phyloP scores from a whole-genome alignment of 2,888 invertebrate species.

The Megastigmus dorsalis region DNA sequence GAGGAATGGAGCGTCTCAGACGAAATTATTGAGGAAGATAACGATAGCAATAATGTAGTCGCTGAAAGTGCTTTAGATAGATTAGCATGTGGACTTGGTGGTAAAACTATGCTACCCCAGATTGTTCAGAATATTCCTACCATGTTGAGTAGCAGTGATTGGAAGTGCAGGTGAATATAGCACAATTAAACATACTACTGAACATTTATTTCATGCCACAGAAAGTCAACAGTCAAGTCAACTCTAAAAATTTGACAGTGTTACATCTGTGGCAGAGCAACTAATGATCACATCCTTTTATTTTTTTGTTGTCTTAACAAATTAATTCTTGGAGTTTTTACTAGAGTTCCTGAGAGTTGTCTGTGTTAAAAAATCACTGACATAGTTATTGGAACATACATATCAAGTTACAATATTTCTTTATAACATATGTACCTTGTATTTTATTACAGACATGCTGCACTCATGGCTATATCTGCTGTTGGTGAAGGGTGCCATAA shows the following conservation, averaged over 20 bases:
- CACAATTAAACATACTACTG: constrained; percentile 35
- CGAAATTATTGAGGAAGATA: constrained; percentile 93
- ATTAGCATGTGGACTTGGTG: constrained; percentile 97
- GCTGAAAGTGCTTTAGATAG: constrained; percentile 98
- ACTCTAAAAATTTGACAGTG: constrained; percentile 23
- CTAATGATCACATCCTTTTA: background rate
- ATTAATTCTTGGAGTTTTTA: constrained; percentile 29
- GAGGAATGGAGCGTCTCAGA: constrained; percentile 91
- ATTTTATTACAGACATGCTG: constrained; percentile 84
- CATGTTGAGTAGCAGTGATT: constrained; percentile 89
- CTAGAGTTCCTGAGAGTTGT: constrained; percentile 41
- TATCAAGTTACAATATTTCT: background rate
- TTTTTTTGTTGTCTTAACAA: constrained; percentile 39
- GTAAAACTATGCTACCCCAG: constrained; percentile 92
- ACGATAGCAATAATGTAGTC: constrained; percentile 94
- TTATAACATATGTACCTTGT: constrained; percentile 29
- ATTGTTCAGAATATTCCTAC: constrained; percentile 89
- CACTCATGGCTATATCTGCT: constrained; percentile 98
- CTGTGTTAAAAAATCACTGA: constrained; percentile 3
- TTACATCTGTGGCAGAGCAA: constrained; percentile 48
- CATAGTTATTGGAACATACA: constrained; percentile 29
- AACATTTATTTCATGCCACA: constrained; percentile 1
- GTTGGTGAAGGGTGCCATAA: constrained; percentile 99
- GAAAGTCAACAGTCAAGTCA: constrained; percentile 21
- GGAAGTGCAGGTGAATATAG: constrained; percentile 82